Evolutionary conservation across 2,113 vertebrate genomes (phyloP), one percentile per base, ranked within the genome.

Genomic region (Verasper variegatus): DNA sequence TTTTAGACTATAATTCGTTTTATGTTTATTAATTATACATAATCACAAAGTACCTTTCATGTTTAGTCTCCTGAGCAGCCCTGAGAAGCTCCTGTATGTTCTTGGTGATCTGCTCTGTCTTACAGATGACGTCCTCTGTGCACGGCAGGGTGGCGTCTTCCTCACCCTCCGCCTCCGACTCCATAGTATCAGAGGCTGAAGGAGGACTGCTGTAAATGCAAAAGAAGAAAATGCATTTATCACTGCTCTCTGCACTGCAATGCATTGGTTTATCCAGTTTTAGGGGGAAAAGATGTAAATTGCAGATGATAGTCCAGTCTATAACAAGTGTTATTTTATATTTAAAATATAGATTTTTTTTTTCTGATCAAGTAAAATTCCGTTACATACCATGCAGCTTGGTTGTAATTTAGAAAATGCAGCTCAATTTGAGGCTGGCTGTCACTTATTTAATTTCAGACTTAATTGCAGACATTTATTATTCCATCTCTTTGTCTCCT

Each of bases 61-160:
- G 96, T 74, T 98, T 99, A 88, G 97, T 99, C 90, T 99, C 98
- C 74, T 99, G 98, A 0, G 98, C 98, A 0, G 98, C 98, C 71
- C 97, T 88, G 42, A 99, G 88, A 67, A 99, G 95, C 79, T 99
- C 98, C 93, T 99, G 98, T 69, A 99, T 99, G 80, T 99, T 99
- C 89, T 99, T 99, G 5, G 98, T 99, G 90, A 99, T 99, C 91
- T 99, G 98, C 82, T 99, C 98, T 0, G 98, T 99, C 85, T 98
- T 99, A 72, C 97, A 95, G 88, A 99, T 99, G 82, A 99, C 98
- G 0, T 98, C 98, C 78, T 99, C 98, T 0, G 98, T 99, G 76
- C 97, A 96, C 14, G 98, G 98, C 86, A 99, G 92, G 10, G 91
- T 84, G 68, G 95, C 86, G 70, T 96, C 95, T 6, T 94, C 92